These are phyloP conservation scores for Clytia hemisphaerica DNA, from an alignment of 30 jellyfish, hydroid and myxozoan species.

Conservation along the genomic window DNA sequence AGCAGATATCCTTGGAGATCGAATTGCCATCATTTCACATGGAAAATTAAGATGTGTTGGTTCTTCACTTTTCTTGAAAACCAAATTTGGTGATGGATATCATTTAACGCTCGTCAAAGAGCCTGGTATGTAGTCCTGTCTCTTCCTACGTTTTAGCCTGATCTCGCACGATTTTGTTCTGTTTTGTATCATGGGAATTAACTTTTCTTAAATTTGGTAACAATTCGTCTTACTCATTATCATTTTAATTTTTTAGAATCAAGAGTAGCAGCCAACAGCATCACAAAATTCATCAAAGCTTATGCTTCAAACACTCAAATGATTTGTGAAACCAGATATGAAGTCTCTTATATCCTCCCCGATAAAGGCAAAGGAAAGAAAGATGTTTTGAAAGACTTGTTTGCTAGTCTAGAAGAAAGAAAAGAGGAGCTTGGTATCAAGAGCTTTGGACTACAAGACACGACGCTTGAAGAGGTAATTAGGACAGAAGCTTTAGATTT, in stretches of 20 bases:
- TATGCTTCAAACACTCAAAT: conserved; percentile 79
- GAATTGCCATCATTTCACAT: conserved; percentile 84
- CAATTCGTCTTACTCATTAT: no score
- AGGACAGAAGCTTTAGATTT: no score
- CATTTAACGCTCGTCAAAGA: conserved; percentile 70
- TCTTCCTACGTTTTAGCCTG: no score
- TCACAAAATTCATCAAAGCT: conserved; percentile 59
- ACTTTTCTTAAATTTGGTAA: no score
- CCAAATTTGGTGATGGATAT: conserved; percentile 88
- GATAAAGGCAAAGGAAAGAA: conserved; percentile 52
- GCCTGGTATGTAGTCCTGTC: conserved; percentile 23
- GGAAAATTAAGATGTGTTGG: conserved; percentile 90
- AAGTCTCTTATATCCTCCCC: conserved; percentile 73
- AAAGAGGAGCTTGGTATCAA: conserved; percentile 53
- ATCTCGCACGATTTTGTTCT: no score
- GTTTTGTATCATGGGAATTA: no score
- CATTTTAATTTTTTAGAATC: no score
- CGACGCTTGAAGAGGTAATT: conserved; percentile 94
- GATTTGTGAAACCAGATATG: conserved; percentile 81
- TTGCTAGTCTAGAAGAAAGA: conserved; percentile 57
- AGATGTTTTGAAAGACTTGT: conserved; percentile 37
- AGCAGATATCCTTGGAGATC: conserved; percentile 94
- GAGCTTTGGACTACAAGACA: conserved; percentile 84
- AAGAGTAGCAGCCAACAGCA: not conserved
- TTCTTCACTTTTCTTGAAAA: conserved; percentile 63